Evolutionary conservation across 2,888 invertebrate species (phyloP).

Genomic region (Neoaliturus tenellus): DNA sequence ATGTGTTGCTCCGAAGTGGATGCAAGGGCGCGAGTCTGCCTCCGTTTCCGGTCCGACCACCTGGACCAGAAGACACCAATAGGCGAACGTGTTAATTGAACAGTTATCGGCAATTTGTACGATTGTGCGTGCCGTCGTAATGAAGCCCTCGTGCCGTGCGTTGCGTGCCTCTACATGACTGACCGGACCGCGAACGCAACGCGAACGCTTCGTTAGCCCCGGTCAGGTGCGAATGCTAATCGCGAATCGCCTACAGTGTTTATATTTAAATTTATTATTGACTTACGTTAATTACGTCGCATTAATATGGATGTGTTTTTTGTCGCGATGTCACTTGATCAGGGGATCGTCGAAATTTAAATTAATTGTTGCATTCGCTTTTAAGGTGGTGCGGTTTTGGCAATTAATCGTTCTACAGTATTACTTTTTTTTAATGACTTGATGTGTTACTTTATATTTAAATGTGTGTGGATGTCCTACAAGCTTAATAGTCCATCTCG

Average conservation of each 20-base stretch:
- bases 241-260: background rate
- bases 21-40: constrained; percentile 17
- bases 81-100: constrained; percentile 51
- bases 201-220: background rate
- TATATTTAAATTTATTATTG: background rate
- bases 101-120: constrained; percentile 51
- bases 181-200: background rate
- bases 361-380: background rate
- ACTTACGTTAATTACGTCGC: background rate
- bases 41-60: constrained; percentile 9
- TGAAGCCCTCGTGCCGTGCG: background rate
- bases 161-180: background rate
- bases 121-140: constrained; percentile 12
- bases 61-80: constrained; percentile 43
- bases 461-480: no score
- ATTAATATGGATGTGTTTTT: background rate
- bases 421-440: no score
- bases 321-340: background rate
- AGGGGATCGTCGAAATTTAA: background rate
- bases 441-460: no score
- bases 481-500: no score
- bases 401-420: no score
- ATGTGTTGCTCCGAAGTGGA: constrained; percentile 18
- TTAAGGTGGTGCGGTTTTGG: no score
- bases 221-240: background rate